Evolutionary conservation across 2,113 vertebrate genomes (phyloP).

Genomic region (Micronisus gabar): DNA sequence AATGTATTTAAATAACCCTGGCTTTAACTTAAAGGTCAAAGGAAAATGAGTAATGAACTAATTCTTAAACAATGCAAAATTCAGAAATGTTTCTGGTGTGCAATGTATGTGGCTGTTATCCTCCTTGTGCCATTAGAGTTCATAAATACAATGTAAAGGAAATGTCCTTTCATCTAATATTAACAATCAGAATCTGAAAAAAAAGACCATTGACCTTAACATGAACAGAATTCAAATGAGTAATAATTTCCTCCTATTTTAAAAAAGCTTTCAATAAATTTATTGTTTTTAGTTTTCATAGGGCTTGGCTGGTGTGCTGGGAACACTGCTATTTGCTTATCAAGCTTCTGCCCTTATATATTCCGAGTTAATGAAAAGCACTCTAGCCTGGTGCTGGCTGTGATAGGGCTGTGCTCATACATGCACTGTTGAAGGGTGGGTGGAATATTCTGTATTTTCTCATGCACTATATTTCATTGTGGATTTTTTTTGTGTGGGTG

Average conservation of each 20-base stretch:
- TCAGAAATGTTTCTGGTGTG: slow-evolving; percentile 52
- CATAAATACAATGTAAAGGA: slow-evolving; percentile 75
- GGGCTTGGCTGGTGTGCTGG: slow-evolving; percentile 61
- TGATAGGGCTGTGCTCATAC: slow-evolving; percentile 48
- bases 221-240: slow-evolving; percentile 70
- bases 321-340: slow-evolving; percentile 63
- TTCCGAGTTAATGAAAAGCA: slow-evolving; percentile 37
- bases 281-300: slow-evolving; percentile 63
- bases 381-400: neutral
- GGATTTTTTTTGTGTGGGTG: slow-evolving; percentile 54
- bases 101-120: slow-evolving; percentile 60
- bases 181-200: slow-evolving; percentile 69
- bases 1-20: slow-evolving; percentile 14
- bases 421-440: slow-evolving; percentile 43
- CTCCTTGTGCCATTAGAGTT: slow-evolving; percentile 57
- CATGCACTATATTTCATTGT: slow-evolving; percentile 57
- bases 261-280: slow-evolving; percentile 68
- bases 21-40: slow-evolving; percentile 65
- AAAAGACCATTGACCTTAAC: slow-evolving; percentile 64
- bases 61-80: slow-evolving; percentile 59
- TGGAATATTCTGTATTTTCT: slow-evolving; percentile 64
- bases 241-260: slow-evolving; percentile 77
- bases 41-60: slow-evolving; percentile 67
- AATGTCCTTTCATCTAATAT: slow-evolving; percentile 76
- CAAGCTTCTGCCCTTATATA: slow-evolving; percentile 43